phyloP scores from a whole-genome alignment of 2,797 vertebrate genomes.

The Balearica regulorum region DNA sequence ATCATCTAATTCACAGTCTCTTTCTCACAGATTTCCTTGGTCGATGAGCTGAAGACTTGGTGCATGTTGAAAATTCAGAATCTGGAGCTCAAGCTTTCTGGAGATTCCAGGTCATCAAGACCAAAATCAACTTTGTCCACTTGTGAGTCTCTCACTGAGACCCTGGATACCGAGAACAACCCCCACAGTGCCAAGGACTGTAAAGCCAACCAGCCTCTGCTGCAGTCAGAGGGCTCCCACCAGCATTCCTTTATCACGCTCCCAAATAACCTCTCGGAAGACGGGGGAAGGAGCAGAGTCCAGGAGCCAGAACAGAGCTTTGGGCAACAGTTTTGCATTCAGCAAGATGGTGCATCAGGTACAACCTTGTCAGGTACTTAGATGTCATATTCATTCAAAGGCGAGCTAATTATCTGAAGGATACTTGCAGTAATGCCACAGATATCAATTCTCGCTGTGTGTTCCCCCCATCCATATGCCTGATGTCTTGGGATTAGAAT shows the following conservation, averaged over 20 bases:
- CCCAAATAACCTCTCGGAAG: constrained; percentile 40
- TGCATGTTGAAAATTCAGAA: constrained; percentile 92
- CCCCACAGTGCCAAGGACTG: constrained; percentile 40
- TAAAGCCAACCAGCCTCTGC: background rate
- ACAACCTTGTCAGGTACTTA: background rate
- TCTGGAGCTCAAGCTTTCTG: constrained; percentile 84
- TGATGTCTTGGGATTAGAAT: background rate
- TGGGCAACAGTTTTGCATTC: constrained; percentile 57
- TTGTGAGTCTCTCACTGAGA: constrained; percentile 75
- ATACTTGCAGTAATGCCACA: background rate
- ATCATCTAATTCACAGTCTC: background rate
- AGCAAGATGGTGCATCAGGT: constrained; percentile 8
- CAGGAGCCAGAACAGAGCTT: constrained; percentile 63
- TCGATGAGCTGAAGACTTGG: constrained; percentile 93
- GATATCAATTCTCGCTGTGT: background rate
- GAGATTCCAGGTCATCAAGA: constrained; percentile 75
- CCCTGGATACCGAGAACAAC: constrained; percentile 41
- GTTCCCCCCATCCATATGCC: background rate
- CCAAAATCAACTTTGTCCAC: constrained; percentile 76
- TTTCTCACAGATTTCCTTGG: constrained; percentile 82
- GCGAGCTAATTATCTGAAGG: background rate
- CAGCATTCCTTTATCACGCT: constrained; percentile 61
- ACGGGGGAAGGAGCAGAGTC: constrained; percentile 26
- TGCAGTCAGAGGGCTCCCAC: constrained; percentile 50
- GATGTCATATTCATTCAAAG: background rate